Evolutionary conservation across 1,140 invertebrate genomes (phyloP).

Genomic region (Drosophila elegans): DNA sequence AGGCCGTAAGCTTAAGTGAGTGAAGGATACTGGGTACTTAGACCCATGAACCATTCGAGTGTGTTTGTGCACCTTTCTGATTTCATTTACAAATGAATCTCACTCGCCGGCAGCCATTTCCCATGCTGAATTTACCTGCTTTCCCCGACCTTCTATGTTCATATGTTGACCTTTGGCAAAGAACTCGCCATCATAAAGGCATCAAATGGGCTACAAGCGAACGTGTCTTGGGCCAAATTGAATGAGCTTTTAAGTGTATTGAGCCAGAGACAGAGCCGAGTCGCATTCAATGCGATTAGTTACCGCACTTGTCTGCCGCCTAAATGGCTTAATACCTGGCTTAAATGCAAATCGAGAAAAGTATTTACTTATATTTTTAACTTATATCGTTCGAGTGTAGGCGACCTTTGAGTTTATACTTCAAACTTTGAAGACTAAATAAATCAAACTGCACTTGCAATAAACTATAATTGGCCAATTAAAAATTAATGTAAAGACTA

Average conservation of each 20-base stretch:
- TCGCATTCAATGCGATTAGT: constrained; percentile 44
- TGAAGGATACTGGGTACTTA: constrained; percentile 31
- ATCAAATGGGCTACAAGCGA: constrained; percentile 61
- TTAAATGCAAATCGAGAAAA: constrained; percentile 32
- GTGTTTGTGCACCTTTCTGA: constrained; percentile 69
- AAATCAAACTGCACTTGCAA: too few relatives aligned
- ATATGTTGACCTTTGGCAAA: constrained; percentile 54
- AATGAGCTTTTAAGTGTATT: constrained; percentile 80
- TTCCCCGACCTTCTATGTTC: constrained; percentile 1
- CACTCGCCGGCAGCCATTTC: constrained; percentile 30
- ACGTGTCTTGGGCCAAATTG: constrained; percentile 74
- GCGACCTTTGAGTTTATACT: too few relatives aligned
- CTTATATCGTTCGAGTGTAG: background rate
- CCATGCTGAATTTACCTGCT: constrained; percentile 20
- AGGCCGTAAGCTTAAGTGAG: constrained; percentile 52
- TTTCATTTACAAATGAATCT: constrained; percentile 79
- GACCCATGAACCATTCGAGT: constrained; percentile 14
- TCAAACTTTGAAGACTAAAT: too few relatives aligned
- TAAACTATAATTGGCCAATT: too few relatives aligned
- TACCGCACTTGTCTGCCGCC: constrained; percentile 45
- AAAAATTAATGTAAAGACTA: too few relatives aligned
- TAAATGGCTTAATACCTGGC: constrained; percentile 39
- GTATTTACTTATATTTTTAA: constrained; percentile 13
- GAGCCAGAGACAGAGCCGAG: constrained; percentile 33
- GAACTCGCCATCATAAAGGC: constrained; percentile 74